Evolutionary conservation across 2,797 vertebrate species (phyloP).

Genomic region (Acrossocheilus wenchowensis): DNA sequence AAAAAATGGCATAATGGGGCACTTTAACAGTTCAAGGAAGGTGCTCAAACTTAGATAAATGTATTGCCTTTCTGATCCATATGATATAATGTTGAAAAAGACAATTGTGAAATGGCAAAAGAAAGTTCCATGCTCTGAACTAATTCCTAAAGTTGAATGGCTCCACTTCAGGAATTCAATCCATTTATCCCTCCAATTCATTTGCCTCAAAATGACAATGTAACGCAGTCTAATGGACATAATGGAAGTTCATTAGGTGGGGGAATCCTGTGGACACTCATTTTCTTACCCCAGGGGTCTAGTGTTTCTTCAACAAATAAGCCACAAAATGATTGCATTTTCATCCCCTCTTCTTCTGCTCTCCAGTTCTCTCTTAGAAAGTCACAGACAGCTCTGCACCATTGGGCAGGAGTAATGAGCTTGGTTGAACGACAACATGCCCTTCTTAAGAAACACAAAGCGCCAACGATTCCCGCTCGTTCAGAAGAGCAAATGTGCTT

Average conservation of each 20-base stretch:
- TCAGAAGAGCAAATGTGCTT: conserved; percentile 35
- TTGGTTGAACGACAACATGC: conserved; percentile 27
- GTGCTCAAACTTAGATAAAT: not conserved
- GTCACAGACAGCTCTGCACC: conserved; percentile 6
- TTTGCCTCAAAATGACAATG: conserved; percentile 44
- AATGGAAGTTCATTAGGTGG: conserved; percentile 56
- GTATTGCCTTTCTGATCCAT: not conserved
- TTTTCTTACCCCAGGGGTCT: conserved; percentile 49
- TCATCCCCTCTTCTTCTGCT: conserved; percentile 13
- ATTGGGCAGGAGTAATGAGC: conserved; percentile 47
- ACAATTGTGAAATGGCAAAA: not conserved
- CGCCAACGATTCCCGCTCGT: conserved; percentile 14
- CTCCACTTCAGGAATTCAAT: conserved; percentile 21
- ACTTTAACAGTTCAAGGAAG: no score
- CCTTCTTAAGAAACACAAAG: conserved; percentile 32
- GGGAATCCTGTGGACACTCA: conserved; percentile 44
- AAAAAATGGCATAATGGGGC: no score
- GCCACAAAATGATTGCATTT: conserved; percentile 30
- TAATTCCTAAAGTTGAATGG: not conserved
- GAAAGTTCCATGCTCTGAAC: not conserved
- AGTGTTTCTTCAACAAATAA: conserved; percentile 59
- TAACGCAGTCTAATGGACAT: conserved; percentile 51
- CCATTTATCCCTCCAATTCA: conserved; percentile 12
- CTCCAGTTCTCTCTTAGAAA: conserved; percentile 11
- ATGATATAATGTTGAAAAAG: not conserved